A percentile compares a stretch with the other conserved stretches of the same genome.
Conservation (phyloP, 2,113 vertebrate species). For the Perca schrenkii region DNA sequence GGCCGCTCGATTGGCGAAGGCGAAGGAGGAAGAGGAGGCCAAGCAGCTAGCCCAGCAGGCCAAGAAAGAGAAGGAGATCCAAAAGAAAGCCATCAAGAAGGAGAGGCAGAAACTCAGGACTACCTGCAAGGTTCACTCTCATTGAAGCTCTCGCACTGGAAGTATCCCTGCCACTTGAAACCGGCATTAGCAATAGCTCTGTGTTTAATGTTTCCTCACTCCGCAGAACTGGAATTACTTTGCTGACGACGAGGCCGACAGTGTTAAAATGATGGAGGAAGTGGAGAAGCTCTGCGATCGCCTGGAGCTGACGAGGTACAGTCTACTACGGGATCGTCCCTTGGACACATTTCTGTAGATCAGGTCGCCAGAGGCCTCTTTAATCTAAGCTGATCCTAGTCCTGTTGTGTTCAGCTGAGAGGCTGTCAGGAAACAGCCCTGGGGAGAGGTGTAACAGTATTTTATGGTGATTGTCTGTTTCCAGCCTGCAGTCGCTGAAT, state of each 20-base stretch:
- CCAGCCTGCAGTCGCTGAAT: constrained; percentile 96
- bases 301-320: constrained; percentile 93
- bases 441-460: neutral
- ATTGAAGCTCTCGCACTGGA: neutral
- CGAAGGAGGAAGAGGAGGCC: constrained; percentile 96
- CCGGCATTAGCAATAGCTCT: neutral
- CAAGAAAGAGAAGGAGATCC: constrained; percentile 98
- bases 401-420: neutral
- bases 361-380: neutral
- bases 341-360: neutral
- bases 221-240: constrained; percentile 97
- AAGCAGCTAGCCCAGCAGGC: constrained; percentile 91
- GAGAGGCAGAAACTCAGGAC: constrained; percentile 97
- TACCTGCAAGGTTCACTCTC: constrained; percentile 90
- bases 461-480: constrained; percentile 58
- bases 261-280: constrained; percentile 99
- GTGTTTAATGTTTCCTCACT: neutral
- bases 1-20: constrained; percentile 90
- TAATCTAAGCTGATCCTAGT: no score
- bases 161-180: neutral
- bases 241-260: constrained; percentile 91
- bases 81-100: constrained; percentile 99
- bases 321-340: fast-evolving
- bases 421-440: no score
- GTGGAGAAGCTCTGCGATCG: constrained; percentile 98